Conservation (phyloP, 1,140 invertebrate genomes). For the Parasteatoda tepidariorum region DNA sequence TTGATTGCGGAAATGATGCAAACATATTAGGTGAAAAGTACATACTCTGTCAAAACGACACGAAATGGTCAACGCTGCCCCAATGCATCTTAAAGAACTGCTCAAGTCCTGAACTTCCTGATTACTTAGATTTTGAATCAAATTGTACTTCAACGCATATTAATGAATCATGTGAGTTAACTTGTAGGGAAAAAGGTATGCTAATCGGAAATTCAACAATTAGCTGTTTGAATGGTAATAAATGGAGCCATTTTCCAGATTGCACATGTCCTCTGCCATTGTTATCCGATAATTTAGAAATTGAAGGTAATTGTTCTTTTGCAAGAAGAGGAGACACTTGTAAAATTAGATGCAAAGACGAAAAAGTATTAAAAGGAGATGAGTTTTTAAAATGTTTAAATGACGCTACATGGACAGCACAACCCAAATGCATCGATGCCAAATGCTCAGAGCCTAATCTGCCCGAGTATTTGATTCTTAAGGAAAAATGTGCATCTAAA, state of each 20-base stretch:
- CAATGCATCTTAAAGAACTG: background rate
- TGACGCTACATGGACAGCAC: background rate
- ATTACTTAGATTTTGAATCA: background rate
- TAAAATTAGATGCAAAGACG: background rate
- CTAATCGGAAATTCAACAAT: background rate
- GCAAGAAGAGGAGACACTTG: background rate
- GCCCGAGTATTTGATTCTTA: background rate
- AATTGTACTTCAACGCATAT: background rate
- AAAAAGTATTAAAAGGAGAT: background rate
- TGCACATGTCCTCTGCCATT: background rate
- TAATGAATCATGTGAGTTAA: background rate
- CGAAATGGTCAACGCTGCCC: background rate
- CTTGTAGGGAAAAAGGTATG: background rate
- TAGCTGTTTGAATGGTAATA: background rate
- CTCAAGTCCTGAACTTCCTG: background rate
- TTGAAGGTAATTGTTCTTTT: background rate
- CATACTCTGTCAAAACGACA: background rate
- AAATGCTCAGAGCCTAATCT: background rate
- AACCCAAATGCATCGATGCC: background rate
- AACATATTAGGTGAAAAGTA: background rate
- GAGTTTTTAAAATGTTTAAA: background rate
- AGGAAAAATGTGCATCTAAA: background rate
- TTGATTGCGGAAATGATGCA: background rate
- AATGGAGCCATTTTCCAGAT: background rate
- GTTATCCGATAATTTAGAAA: background rate